These are phyloP conservation scores for Silurus aristotelis DNA, from an alignment of 2,797 vertebrate genomes.

Conservation along the genomic window DNA sequence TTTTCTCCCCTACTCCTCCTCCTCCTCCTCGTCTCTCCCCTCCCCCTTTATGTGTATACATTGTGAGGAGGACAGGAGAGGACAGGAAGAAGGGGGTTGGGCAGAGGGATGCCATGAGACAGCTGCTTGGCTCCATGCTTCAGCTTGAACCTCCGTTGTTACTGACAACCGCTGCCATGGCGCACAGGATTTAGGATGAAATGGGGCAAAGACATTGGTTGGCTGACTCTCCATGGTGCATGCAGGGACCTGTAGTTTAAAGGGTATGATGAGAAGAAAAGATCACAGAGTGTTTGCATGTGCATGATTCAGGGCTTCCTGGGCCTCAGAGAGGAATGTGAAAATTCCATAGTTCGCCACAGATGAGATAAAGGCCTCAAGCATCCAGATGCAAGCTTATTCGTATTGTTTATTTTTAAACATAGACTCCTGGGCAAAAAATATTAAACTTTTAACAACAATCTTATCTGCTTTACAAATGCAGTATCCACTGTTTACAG, in stretches of 20 bases:
- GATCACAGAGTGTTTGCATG: constrained; percentile 2
- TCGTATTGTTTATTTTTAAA: too few relatives aligned
- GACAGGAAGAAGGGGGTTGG: constrained; percentile 66
- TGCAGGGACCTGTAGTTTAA: constrained; percentile 73
- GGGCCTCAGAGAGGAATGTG: constrained; percentile 36
- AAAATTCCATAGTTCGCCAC: constrained; percentile 33
- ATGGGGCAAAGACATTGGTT: constrained; percentile 67
- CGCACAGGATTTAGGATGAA: constrained; percentile 60
- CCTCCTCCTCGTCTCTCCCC: constrained; percentile 60
- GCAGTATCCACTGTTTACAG: too few relatives aligned
- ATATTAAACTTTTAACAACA: not conserved
- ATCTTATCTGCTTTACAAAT: too few relatives aligned
- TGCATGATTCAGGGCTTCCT: constrained; percentile 8
- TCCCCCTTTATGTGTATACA: constrained; percentile 61
- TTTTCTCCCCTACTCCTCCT: constrained; percentile 33
- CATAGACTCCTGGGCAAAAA: too few relatives aligned
- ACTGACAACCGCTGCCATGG: constrained; percentile 75
- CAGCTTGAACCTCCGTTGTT: constrained; percentile 75
- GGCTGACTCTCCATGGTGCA: constrained; percentile 61
- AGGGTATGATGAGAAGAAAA: constrained; percentile 1
- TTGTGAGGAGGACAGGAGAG: constrained; percentile 50
- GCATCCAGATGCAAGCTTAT: not conserved
- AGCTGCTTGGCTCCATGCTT: constrained; percentile 77
- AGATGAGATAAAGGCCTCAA: constrained; percentile 29
- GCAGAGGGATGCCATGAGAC: constrained; percentile 67